Conservation (phyloP, 2,113 vertebrate species). For the Coturnix japonica region DNA sequence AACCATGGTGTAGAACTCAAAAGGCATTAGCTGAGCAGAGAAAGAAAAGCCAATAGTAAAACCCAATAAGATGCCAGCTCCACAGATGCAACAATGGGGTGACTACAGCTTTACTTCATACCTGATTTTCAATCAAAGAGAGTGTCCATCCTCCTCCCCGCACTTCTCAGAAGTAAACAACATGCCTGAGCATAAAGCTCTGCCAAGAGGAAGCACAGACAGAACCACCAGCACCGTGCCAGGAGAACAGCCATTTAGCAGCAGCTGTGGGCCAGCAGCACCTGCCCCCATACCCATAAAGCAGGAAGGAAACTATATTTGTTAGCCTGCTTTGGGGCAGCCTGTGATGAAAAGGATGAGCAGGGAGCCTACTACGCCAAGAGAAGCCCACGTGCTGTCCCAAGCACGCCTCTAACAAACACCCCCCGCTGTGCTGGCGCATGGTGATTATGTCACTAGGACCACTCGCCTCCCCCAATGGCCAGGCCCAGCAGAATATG, state of each 20-base stretch:
- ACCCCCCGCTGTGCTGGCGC: background rate
- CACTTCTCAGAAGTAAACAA: background rate
- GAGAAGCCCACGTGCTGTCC: rapidly evolving
- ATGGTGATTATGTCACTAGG: background rate
- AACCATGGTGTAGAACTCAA: rapidly evolving
- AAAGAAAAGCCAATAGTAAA: background rate
- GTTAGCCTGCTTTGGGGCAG: background rate
- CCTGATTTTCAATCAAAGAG: background rate
- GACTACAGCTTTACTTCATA: background rate
- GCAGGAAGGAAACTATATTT: background rate
- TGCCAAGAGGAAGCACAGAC: background rate
- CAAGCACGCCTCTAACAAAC: rapidly evolving
- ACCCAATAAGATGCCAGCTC: rapidly evolving
- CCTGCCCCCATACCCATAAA: background rate
- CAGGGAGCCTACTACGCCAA: rapidly evolving
- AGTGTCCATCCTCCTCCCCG: background rate
- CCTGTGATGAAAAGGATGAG: rapidly evolving
- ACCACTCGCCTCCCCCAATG: background rate
- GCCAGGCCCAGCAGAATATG: background rate
- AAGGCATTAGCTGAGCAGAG: background rate
- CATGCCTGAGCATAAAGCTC: background rate
- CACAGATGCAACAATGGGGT: background rate
- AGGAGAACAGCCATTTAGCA: background rate
- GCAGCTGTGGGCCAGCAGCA: background rate
- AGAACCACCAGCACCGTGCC: background rate